Evolutionary conservation across 2,113 vertebrate genomes (phyloP), one percentile per base, ranked within the genome.

Genomic region (Crotalus viridis): DNA sequence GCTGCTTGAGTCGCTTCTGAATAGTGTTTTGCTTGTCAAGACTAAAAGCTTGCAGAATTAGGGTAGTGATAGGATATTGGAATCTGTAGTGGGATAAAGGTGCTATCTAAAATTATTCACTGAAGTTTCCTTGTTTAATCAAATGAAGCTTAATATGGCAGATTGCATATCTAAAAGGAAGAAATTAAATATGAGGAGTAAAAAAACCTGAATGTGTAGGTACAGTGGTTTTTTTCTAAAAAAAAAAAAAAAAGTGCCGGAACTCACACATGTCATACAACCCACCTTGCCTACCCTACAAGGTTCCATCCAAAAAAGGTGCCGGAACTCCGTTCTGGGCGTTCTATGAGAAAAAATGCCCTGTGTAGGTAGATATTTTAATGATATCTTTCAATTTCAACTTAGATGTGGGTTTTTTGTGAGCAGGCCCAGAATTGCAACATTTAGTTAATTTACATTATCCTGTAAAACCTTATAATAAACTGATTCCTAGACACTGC

Each of bases 401-500:
- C 33, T 81, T 81, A 81, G 69, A 39, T 74, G 7, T 74, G 6
- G 15, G 1, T 7, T 33, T 74, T 74, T 39, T 39, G 33, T 69
- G 88, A 74, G 13, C 4, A 10, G 43, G 28, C 12, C 22, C 24
- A 91, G 10, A 22, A 52, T 52, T 24, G 56, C 56, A 87, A 48
- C 15, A 22, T 43, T 86, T n/a, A 33, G 57, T 43, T 55, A 64
- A 69, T 46, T 88, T 33, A 52, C 51, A 88, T 74, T 88, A 46
- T 91, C 24, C 59, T 74, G 54, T 93, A 91, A 91, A 89, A 55
- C 46, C 10, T 91, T 89, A 51, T 90, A 90, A 87, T 90, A 33
- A 74, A 5, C 12, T 74, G 0, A 85, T 85, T 92, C 88, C 33
- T 19, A 21, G 24, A 39, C 39, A 46, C 26, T 86, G 26, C 24